Conservation (phyloP, 2,113 vertebrate species). For the Osmerus mordax region DNA sequence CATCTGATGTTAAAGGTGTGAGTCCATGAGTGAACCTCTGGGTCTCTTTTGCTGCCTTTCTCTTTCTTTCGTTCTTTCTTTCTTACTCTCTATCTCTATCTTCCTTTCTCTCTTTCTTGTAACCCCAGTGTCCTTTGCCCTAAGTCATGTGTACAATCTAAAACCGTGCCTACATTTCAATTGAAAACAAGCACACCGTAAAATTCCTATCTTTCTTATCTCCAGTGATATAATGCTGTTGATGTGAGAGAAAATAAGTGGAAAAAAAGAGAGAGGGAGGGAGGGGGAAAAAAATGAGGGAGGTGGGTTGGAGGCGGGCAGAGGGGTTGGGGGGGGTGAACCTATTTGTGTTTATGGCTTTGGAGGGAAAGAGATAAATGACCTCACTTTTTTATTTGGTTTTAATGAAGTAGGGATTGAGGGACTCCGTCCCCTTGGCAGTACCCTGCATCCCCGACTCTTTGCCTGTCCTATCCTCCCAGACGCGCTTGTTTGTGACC, state of each 20-base stretch:
- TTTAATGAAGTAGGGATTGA: slow-evolving; percentile 78
- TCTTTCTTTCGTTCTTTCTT: neutral
- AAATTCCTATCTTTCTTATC: slow-evolving; percentile 59
- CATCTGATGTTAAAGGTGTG: slow-evolving; percentile 34
- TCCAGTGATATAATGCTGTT: slow-evolving; percentile 59
- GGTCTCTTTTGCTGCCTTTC: neutral
- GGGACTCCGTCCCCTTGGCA: slow-evolving; percentile 63
- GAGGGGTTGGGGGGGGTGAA: slow-evolving; percentile 21
- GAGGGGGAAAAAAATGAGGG: slow-evolving; percentile 9
- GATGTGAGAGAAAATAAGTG: slow-evolving; percentile 25
- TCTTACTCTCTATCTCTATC: slow-evolving; percentile 16
- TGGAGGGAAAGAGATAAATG: slow-evolving; percentile 73
- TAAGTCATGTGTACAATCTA: slow-evolving; percentile 60
- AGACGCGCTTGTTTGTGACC: slow-evolving; percentile 63
- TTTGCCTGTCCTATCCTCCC: slow-evolving; percentile 36
- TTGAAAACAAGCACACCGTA: slow-evolving; percentile 63
- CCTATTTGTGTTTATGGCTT: slow-evolving; percentile 76
- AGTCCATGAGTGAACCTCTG: slow-evolving; percentile 24
- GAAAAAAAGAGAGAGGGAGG: slow-evolving; percentile 27
- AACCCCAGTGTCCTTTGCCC: slow-evolving; percentile 35
- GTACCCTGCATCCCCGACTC: slow-evolving; percentile 35
- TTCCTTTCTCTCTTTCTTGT: neutral
- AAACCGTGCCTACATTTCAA: slow-evolving; percentile 67
- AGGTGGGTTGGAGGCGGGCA: slow-evolving; percentile 24
- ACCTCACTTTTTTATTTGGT: slow-evolving; percentile 75